These are phyloP conservation scores for Benitochromis conjunctus DNA, from an alignment of 2,113 vertebrate species.

Conservation along the genomic window DNA sequence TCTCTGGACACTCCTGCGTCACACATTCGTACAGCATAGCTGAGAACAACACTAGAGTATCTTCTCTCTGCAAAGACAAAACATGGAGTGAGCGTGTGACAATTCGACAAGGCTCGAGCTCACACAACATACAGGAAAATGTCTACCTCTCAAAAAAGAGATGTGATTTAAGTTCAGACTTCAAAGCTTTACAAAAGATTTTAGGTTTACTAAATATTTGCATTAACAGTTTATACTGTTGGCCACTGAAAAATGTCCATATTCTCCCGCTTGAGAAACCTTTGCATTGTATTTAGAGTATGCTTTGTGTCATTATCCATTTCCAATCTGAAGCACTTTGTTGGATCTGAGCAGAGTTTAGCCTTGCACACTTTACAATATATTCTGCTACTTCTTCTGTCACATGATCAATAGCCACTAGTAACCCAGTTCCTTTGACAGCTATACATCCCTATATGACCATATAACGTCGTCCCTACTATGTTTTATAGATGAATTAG, in stretches of 20 bases:
- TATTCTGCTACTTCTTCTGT: neutral
- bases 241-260: neutral
- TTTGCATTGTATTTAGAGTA: neutral
- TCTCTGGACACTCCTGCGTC: slow-evolving; percentile 94
- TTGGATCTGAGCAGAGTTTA: neutral
- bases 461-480: neutral
- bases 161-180: neutral
- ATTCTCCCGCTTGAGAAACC: neutral
- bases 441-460: neutral
- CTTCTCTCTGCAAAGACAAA: slow-evolving; percentile 80
- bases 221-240: neutral
- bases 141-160: neutral
- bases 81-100: fast-evolving
- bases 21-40: slow-evolving; percentile 96
- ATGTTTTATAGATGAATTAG: neutral
- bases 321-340: neutral
- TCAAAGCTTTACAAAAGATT: neutral
- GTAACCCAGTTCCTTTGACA: neutral
- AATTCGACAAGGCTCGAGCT: neutral
- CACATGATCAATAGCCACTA: neutral
- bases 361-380: neutral
- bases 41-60: slow-evolving; percentile 86
- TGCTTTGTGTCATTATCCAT: neutral
- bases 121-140: neutral
- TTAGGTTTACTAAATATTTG: neutral